These are phyloP conservation scores for Miniopterus natalensis DNA, from an alignment of 2,113 vertebrate species.

Conservation along the genomic window DNA sequence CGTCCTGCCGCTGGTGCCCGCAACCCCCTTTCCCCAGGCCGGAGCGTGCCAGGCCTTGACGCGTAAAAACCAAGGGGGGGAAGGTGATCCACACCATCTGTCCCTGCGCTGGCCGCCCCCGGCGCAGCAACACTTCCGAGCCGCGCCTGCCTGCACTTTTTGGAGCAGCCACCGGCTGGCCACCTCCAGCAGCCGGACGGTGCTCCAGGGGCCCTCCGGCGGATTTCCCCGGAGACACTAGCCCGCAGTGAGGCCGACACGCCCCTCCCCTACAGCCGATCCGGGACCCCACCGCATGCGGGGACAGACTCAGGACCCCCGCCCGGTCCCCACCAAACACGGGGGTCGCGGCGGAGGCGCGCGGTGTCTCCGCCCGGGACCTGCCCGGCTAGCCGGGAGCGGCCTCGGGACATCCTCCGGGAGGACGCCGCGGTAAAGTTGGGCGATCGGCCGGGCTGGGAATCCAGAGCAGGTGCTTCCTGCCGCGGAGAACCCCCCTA, in stretches of 20 bases:
- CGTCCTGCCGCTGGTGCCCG: neutral
- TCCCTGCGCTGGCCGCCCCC: conserved; percentile 25
- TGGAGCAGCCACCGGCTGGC: neutral
- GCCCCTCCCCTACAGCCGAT: neutral
- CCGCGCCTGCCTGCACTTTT: conserved; percentile 59
- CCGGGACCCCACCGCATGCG: neutral
- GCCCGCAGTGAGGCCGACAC: neutral
- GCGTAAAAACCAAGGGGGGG: conserved; percentile 70
- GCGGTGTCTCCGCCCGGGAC: neutral
- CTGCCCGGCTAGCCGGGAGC: neutral
- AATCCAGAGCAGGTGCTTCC: conserved; percentile 77
- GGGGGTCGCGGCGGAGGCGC: neutral
- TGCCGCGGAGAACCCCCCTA: neutral
- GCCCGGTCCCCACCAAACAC: neutral
- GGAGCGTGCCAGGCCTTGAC: conserved; percentile 61
- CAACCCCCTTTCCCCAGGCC: neutral
- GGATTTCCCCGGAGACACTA: neutral
- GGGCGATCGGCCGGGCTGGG: neutral
- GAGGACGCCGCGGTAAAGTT: conserved; percentile 30
- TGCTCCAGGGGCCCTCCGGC: neutral
- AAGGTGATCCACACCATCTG: conserved; percentile 81
- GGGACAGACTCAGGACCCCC: neutral
- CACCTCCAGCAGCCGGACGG: neutral
- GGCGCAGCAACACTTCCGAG: neutral
- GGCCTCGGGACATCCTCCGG: neutral